These are phyloP conservation scores for Diplosoma virens DNA, from an alignment of 23 tunicate species.

Conservation along the genomic window DNA sequence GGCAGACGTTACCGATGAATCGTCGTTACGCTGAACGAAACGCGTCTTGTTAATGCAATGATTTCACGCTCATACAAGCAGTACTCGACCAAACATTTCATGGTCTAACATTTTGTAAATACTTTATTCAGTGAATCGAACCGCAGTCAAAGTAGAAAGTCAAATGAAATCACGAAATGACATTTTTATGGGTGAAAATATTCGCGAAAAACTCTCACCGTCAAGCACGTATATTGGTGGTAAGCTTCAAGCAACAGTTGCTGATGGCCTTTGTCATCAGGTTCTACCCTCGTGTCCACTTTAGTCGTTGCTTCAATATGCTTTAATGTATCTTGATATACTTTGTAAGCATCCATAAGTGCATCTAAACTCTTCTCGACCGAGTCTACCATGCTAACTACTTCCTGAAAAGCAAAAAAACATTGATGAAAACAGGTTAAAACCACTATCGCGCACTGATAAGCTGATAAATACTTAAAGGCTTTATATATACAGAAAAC, in stretches of 20 bases:
- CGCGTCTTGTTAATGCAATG: no score
- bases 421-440: background rate
- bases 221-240: slow-evolving; percentile 58
- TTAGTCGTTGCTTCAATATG: slow-evolving; percentile 63
- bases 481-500: no score
- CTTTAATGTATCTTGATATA: slow-evolving; percentile 67
- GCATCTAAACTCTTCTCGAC: slow-evolving; percentile 30
- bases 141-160: no score
- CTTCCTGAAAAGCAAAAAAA: background rate
- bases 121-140: no score
- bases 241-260: slow-evolving; percentile 61
- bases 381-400: slow-evolving; percentile 2
- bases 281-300: slow-evolving; percentile 30
- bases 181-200: background rate
- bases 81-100: no score
- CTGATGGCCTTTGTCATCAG: slow-evolving; percentile 53
- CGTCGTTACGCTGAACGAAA: slow-evolving; percentile 7
- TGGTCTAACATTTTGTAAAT: no score
- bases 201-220: slow-evolving; percentile 15
- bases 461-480: no score
- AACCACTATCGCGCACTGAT: no score
- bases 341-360: slow-evolving; percentile 58
- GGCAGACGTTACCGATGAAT: background rate
- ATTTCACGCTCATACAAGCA: no score
- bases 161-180: no score